Evolutionary conservation across 2,797 vertebrate genomes (phyloP), one percentile per base, ranked within the genome.

Genomic region (Clarias fuscus): DNA sequence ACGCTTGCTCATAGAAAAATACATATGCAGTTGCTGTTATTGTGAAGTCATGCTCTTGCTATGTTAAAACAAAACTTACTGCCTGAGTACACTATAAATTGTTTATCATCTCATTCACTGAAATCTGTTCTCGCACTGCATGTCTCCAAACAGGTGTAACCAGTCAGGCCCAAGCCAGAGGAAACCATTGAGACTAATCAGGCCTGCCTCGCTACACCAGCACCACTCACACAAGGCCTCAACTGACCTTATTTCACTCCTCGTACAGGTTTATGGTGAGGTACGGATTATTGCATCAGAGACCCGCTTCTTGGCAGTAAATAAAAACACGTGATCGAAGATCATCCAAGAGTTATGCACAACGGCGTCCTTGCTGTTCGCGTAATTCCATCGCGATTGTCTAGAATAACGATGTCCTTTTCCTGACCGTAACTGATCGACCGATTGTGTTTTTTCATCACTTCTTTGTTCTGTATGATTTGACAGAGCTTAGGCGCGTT

Each of bases 101-200:
- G 37, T 13, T 61, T 11, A 37, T 77, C 79, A 7, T n/a, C 22
- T 48, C 43, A 17, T 72, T 58, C 65, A 77, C 53, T 10, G 1
- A 85, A 86, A 84, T 80, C 59, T 77, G 70, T 85, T 59, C 14
- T 72, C 53, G 53, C 30, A 43, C 27, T 7, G 30, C 20, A 77
- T 71, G 58, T 64, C 27, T 15, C 65, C 40, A 11, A 77, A 88
- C 90, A 85, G 88, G 90, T 91, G 76, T 67, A 90, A 90, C 90
- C 85, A 59, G 90, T 89, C 79, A 59, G 59, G 22, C 72, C 6
- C 14, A 62, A 27, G 71, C 56, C 83, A 22, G 61, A 27, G 40
- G 43, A 33, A 88, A 86, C 76, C 68, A 40, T 68, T 70, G 76
- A 86, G 48, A 68, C 17, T 30, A 40, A 43, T 79, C 24, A 71